Base-by-base conservation (phyloP, 2,888 invertebrate genomes). In the Yponomeuta sedellus region DNA sequence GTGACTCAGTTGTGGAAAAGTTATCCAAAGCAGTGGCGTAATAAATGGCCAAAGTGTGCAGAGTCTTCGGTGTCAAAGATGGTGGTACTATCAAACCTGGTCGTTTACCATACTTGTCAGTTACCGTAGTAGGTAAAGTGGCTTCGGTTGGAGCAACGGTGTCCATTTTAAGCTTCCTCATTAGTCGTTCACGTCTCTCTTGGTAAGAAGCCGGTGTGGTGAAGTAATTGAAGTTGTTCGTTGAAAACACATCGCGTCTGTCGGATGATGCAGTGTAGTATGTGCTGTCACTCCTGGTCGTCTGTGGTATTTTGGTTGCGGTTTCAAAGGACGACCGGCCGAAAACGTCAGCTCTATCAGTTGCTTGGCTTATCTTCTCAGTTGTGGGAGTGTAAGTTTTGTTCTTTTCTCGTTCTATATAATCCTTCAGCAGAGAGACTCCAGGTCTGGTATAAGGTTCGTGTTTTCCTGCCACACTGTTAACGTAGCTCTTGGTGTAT, bases 31-130 rank as follows among this genome's bases (percentile, higher is more conserved):
- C 94, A 10, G 94, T 94, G 2, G 96, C 96, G 77, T 96, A 96
- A 76, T 96, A 97, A 70, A 95, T 93, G 0, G 96, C 96, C 61
- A 97, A 79, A 0, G 96, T 95, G 72, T 96, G 95, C 12, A 96
- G 85, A 0, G 96, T 95, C 77, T 95, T 95, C 0, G 96, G 96
- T 0, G 96, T 95, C 0, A 95, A 93, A 0, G 96, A 95, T 19
- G 94, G 94, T 2, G 95, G 95, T 10, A 95, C 93, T 8, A 94
- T 89, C n/a, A 95, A 82, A 4, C 94, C 95, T 52, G 92, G 92
- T 68, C 94, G 89, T 65, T 84, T 84, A 10, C 88, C 92, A 1
- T 86, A 86, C 69, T 88, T 92, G 52, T 92, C 92, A 22, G 90
- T 85, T 10, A 88, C 80, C 10, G 85, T 78, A 12, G 87, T 88